phyloP scores from a whole-genome alignment of 2,113 vertebrate species.

The Thamnaconus septentrionalis region DNA sequence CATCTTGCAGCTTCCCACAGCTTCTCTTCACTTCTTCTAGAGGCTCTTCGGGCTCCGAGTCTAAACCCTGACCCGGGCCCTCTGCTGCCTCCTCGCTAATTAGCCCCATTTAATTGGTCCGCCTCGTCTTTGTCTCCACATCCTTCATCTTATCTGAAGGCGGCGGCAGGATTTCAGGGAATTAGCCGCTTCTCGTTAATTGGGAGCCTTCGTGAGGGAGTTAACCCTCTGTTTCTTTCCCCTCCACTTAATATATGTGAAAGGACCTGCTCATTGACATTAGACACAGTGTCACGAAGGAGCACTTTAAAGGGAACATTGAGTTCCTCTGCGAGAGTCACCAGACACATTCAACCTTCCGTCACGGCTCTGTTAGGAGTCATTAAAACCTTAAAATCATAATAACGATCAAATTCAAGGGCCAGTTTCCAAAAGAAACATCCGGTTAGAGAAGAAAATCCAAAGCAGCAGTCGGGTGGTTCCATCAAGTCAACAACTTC shows the following conservation, averaged over 20 bases:
- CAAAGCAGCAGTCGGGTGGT: too few species aligned
- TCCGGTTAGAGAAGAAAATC: too few species aligned
- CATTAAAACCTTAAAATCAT: too few species aligned
- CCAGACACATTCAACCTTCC: too few species aligned
- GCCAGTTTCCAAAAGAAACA: too few species aligned
- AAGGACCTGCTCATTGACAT: constrained; percentile 6
- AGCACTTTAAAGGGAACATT: background rate
- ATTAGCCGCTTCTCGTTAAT: constrained; percentile 34
- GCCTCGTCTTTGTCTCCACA: constrained; percentile 27
- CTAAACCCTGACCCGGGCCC: constrained; percentile 3
- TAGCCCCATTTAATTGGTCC: constrained; percentile 41
- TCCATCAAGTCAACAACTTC: too few species aligned
- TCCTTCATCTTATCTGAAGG: constrained; percentile 32
- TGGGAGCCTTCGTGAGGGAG: constrained; percentile 14
- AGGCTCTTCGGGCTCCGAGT: constrained; percentile 18
- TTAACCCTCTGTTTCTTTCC: background rate
- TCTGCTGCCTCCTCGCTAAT: constrained; percentile 31
- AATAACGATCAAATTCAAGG: too few species aligned
- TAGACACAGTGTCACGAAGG: background rate
- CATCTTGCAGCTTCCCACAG: constrained; percentile 9
- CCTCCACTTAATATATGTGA: constrained; percentile 5
- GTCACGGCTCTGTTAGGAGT: too few species aligned
- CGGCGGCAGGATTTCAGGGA: constrained; percentile 34
- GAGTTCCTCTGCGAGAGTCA: background rate
- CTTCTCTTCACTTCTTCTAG: constrained; percentile 3